Conservation (phyloP, 1,140 invertebrate genomes). For the Stegodyphus mimosarum region DNA sequence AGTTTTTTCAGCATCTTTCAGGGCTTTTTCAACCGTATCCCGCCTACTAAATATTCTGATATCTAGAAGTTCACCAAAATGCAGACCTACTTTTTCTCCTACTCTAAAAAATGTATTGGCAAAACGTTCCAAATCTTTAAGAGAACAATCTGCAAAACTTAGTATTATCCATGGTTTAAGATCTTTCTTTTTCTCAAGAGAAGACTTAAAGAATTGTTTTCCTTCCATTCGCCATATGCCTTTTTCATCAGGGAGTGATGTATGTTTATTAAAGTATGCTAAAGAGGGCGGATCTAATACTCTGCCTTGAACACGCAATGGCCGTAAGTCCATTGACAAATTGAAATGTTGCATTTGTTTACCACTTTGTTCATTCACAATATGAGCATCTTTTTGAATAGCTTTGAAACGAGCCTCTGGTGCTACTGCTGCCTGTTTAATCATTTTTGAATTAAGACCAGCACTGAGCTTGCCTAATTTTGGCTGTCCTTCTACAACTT, state of each 20-base stretch:
- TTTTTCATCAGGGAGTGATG: conserved; percentile 8
- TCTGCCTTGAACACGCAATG: conserved; percentile 7
- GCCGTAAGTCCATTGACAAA: conserved; percentile 2
- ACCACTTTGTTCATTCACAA: conserved; percentile 1
- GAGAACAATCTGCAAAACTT: conserved; percentile 13
- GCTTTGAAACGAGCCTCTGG: conserved; percentile 63
- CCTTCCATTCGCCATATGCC: conserved; percentile 45
- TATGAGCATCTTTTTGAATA: conserved; percentile 3
- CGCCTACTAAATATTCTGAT: background rate
- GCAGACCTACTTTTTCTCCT: conserved; percentile 18
- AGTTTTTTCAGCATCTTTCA: conserved; percentile 6
- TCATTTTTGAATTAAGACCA: conserved; percentile 56
- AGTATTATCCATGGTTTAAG: conserved; percentile 41
- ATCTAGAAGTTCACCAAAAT: background rate
- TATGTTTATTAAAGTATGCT: background rate
- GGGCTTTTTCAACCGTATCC: background rate
- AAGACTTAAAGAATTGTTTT: conserved; percentile 21
- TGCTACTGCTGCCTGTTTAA: conserved; percentile 63
- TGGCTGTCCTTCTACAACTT: conserved; percentile 64
- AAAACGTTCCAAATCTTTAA: background rate
- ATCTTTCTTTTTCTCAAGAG: background rate
- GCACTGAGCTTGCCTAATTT: conserved; percentile 50
- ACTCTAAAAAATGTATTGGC: background rate
- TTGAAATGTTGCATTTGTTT: conserved; percentile 14
- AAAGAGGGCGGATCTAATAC: conserved; percentile 20